A percentile compares a stretch with the other conserved stretches of the same genome.
Conservation (phyloP, 2,888 invertebrate species). For the Bellardia pandia region DNA sequence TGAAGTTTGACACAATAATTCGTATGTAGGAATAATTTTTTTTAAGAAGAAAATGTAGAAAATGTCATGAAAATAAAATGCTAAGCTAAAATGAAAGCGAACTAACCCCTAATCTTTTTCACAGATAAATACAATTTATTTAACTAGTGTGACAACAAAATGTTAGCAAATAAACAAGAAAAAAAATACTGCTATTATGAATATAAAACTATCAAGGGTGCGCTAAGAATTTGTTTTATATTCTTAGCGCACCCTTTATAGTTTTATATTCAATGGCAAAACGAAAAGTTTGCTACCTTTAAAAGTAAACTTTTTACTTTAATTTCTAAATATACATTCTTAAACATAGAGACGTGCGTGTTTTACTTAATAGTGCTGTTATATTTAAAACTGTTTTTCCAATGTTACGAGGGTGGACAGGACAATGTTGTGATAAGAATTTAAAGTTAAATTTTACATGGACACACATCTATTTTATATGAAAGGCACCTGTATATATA, state of each 20-base stretch:
- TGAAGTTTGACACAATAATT: slow-evolving; percentile 17
- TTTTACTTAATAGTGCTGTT: not conserved
- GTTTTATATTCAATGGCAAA: slow-evolving; percentile 1
- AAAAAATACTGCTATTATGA: not conserved
- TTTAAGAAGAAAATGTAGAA: not conserved
- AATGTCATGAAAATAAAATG: not conserved
- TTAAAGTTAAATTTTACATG: no score
- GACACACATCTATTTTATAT: no score
- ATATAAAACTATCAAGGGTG: slow-evolving; percentile 9
- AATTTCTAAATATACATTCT: not conserved
- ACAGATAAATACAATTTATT: slow-evolving; percentile 28
- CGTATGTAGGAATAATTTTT: not conserved
- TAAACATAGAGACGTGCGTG: not conserved
- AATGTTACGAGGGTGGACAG: not conserved
- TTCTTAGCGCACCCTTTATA: no score
- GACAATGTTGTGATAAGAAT: no score
- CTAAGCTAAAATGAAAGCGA: not conserved
- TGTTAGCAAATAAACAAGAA: not conserved
- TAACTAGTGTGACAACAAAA: slow-evolving; percentile 22
- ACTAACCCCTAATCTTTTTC: not conserved
- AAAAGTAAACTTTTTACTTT: not conserved
- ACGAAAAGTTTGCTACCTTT: not conserved
- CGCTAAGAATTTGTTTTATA: no score
- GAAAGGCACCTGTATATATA: no score
- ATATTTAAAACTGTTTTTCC: not conserved